Evolutionary conservation across 2,888 invertebrate species (phyloP), one percentile per base, ranked within the genome.

Genomic region (Lepidocyrtoides sp.): DNA sequence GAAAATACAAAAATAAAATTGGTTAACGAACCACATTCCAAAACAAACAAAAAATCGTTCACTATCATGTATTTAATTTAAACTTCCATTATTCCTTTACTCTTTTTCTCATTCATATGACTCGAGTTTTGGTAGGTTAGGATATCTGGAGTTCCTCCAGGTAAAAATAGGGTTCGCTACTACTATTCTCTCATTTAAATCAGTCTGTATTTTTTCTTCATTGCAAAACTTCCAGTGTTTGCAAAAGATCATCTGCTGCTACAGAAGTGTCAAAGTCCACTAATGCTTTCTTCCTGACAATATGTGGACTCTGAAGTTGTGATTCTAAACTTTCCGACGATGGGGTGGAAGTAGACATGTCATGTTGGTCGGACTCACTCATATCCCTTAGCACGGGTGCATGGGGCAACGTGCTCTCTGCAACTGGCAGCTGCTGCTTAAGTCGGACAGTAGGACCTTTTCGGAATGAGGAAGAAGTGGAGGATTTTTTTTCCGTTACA

Each of bases 241-340:
- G 87, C 26, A 88, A 36, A 4, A 88, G 41, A 26, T 88, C 87
- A 79, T 81, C 86, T 14, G 60, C 51, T 17, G 72, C 69, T 29
- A 14, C 51, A 0, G 87, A 88, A 7, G 87, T 88, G 69, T 88
- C 87, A 63, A 88, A 88, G 48, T 88, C 87, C 5, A 81, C 79
- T 0, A 88, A 54, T 1, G 91, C 91, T 23, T 89, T 82, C 69
- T 86, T 90, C 51, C 85, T 82, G 23, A 90, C 84, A 8, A 92
- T 44, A 36, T 89, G 87, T 0, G 92, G 92, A 44, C 92, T 92
- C 51, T 92, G 92, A n/a, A 92, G 54, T 72, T 92, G 92, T 8
- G 90, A 90, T 54, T 92, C 92, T 17, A 92, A 54, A 44, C 69
- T 75, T 66, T 92, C 87, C 23, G 91, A 92, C 2, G 92, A 89